Evolutionary conservation across 2,888 invertebrate species (phyloP).

Genomic region (Acleris emargana): DNA sequence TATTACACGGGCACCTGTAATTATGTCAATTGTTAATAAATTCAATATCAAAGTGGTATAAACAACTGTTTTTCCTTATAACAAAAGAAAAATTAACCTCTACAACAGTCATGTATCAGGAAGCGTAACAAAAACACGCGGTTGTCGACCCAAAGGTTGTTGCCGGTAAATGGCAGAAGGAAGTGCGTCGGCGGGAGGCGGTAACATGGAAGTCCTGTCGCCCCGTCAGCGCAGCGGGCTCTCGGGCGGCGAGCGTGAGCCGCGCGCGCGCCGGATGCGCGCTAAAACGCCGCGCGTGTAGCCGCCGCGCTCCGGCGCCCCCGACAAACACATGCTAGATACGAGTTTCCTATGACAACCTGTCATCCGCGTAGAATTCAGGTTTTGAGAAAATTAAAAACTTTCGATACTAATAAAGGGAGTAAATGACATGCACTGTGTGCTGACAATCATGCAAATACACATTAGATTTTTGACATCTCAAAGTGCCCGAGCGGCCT

Average conservation of each 20-base stretch:
- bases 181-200: constrained; percentile 54
- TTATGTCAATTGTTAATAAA: too few species aligned
- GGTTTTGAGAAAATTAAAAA: too few species aligned
- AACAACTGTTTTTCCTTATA: constrained; percentile 5
- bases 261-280: constrained; percentile 42
- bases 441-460: too few species aligned
- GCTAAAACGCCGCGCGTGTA: constrained; percentile 62
- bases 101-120: constrained; percentile 7
- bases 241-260: constrained; percentile 56
- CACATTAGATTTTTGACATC: too few species aligned
- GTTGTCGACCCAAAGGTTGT: constrained; percentile 35
- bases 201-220: constrained; percentile 73
- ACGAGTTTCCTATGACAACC: too few species aligned
- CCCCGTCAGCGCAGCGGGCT: constrained; percentile 39
- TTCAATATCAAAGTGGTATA: constrained; percentile 3
- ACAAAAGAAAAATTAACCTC: constrained; percentile 27
- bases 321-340: not conserved
- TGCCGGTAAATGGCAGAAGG: constrained; percentile 43
- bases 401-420: too few species aligned
- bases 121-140: constrained; percentile 32
- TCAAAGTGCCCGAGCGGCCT: too few species aligned
- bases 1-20: too few species aligned
- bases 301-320: constrained; percentile 38
- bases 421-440: too few species aligned
- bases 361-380: too few species aligned